Percentiles rank a stretch among this genome's conserved stretches.
phyloP scores from a whole-genome alignment of 2,797 vertebrate genomes.

The Syngnathus rostellatus region DNA sequence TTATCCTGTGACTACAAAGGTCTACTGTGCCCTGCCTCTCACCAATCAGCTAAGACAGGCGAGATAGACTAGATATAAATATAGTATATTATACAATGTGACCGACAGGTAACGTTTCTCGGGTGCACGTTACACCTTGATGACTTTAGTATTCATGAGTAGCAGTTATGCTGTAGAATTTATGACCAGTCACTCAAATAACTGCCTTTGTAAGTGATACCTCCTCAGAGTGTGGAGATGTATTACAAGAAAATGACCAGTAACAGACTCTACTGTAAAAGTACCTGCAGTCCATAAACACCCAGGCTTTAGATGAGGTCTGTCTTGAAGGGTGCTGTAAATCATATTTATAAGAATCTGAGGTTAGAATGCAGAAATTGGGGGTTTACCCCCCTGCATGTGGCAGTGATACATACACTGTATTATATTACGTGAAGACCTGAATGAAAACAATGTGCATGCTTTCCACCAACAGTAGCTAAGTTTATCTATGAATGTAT shows the following conservation, averaged over 20 bases:
- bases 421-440: conserved; percentile 6
- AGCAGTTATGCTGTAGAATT: conserved; percentile 13
- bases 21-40: neutral
- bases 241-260: conserved; percentile 14
- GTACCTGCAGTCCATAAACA: conserved; percentile 36
- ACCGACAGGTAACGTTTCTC: neutral
- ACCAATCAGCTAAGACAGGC: neutral
- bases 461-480: neutral
- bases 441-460: neutral
- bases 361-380: neutral
- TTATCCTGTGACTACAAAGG: neutral
- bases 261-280: conserved; percentile 27
- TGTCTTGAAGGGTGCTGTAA: neutral
- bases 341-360: neutral
- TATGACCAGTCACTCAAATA: conserved; percentile 7
- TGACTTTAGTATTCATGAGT: conserved; percentile 10
- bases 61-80: too few relatives aligned
- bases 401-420: neutral
- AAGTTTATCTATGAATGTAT: neutral
- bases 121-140: neutral
- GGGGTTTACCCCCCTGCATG: neutral
- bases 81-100: neutral
- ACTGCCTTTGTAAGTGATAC: conserved; percentile 35
- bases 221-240: conserved; percentile 14
- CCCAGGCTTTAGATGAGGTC: conserved; percentile 4